Evolutionary conservation across 2,797 vertebrate species (phyloP).

Genomic region (Apodemus agrarius): DNA sequence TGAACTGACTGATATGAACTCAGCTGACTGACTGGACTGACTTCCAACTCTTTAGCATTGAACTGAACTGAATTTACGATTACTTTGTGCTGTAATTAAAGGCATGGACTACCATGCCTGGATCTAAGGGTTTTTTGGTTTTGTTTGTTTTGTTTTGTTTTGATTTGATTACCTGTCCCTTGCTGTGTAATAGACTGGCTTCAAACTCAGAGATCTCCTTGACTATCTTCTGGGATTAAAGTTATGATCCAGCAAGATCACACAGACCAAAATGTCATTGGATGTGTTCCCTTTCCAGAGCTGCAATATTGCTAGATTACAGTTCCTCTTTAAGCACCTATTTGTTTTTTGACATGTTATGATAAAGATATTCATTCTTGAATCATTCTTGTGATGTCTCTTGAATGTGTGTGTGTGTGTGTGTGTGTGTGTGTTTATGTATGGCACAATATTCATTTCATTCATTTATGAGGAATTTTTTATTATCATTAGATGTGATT

Average conservation of each 20-base stretch:
- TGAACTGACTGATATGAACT: neutral
- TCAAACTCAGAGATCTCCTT: neutral
- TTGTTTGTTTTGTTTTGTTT: neutral
- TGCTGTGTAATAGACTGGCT: neutral
- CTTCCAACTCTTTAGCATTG: neutral
- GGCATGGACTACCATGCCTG: neutral
- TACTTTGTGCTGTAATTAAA: neutral
- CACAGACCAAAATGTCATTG: neutral
- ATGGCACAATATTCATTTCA: neutral
- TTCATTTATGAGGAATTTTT: neutral
- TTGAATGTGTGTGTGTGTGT: neutral
- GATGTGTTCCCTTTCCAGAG: neutral
- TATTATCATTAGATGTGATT: neutral
- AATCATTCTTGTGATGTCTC: conserved; percentile 37
- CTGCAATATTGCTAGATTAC: too few species aligned
- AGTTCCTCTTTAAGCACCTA: neutral
- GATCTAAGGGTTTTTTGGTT: neutral
- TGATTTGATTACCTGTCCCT: neutral
- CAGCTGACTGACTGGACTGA: too few species aligned
- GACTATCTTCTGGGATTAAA: neutral
- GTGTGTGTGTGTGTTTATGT: too few species aligned
- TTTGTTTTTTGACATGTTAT: conserved; percentile 54
- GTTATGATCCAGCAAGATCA: neutral
- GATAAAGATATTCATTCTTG: conserved; percentile 65
- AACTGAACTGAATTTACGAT: neutral